Conservation (phyloP, 2,797 vertebrate genomes). For the Borostomias antarcticus region DNA sequence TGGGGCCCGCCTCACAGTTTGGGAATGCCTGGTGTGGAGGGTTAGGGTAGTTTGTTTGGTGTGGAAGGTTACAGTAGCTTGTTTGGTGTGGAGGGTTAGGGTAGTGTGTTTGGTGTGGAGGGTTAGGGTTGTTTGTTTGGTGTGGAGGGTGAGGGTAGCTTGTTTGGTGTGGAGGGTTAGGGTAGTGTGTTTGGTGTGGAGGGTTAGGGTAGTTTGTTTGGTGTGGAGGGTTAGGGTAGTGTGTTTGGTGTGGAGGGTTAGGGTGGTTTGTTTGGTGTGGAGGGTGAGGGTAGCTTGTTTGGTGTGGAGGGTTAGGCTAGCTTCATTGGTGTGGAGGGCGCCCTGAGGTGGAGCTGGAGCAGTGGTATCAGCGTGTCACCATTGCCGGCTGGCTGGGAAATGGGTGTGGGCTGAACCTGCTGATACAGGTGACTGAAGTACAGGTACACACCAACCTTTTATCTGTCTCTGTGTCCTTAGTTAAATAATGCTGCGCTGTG, state of each 20-base stretch:
- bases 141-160: background rate
- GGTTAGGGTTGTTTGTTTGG: too few species aligned
- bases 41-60: too few species aligned
- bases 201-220: too few species aligned
- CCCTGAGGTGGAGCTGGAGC: slow-evolving; percentile 29
- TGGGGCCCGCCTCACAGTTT: too few species aligned
- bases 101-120: too few species aligned
- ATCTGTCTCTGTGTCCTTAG: slow-evolving; percentile 18
- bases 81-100: background rate
- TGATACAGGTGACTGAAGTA: slow-evolving; percentile 42
- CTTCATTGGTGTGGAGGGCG: too few species aligned
- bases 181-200: too few species aligned
- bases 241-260: too few species aligned
- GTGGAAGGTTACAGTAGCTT: too few species aligned
- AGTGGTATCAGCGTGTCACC: slow-evolving; percentile 26
- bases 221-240: background rate
- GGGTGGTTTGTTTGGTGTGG: too few species aligned
- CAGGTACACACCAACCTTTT: slow-evolving; percentile 8
- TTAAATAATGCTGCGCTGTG: slow-evolving; percentile 3
- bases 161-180: background rate
- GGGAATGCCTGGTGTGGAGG: too few species aligned
- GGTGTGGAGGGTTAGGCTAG: too few species aligned
- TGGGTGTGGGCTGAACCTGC: slow-evolving; percentile 37
- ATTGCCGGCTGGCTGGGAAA: background rate
- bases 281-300: background rate